Percentiles rank a stretch among this genome's conserved stretches.
These are phyloP conservation scores for Passer montanus DNA, from an alignment of 2,113 vertebrate genomes.

Conservation along the genomic window DNA sequence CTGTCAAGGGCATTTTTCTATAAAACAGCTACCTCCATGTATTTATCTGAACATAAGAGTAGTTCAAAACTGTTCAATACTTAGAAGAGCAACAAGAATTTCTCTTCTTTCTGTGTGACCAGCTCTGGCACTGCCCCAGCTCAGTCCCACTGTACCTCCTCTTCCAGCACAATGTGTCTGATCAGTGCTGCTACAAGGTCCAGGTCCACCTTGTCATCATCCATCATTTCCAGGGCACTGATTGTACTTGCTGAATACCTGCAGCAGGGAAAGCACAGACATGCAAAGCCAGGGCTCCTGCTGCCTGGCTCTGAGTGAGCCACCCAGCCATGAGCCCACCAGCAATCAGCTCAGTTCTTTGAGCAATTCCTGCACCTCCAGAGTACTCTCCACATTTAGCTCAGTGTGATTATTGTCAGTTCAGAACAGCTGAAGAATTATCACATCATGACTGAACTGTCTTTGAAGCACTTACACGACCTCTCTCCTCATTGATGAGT, in stretches of 20 bases:
- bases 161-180: slow-evolving; percentile 87
- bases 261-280: neutral
- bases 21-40: neutral
- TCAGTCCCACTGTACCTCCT: slow-evolving; percentile 78
- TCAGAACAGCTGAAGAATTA: neutral
- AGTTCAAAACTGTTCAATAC: neutral
- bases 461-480: neutral
- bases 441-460: neutral
- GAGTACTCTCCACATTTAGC: neutral
- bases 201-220: slow-evolving; percentile 95
- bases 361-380: neutral
- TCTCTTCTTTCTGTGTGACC: neutral
- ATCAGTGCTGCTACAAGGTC: slow-evolving; percentile 90
- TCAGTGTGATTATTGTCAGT: fast-evolving
- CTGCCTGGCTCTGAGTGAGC: neutral
- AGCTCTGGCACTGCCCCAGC: neutral
- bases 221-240: slow-evolving; percentile 83
- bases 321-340: neutral
- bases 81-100: neutral
- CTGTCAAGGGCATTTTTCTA: neutral
- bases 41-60: neutral
- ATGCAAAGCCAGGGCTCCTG: neutral
- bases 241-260: slow-evolving; percentile 91
- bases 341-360: neutral
- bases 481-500: neutral